A percentile compares a stretch with the other conserved stretches of the same genome.
phyloP scores from a whole-genome alignment of 1,140 invertebrate genomes.

The Drosophila baimaii region DNA sequence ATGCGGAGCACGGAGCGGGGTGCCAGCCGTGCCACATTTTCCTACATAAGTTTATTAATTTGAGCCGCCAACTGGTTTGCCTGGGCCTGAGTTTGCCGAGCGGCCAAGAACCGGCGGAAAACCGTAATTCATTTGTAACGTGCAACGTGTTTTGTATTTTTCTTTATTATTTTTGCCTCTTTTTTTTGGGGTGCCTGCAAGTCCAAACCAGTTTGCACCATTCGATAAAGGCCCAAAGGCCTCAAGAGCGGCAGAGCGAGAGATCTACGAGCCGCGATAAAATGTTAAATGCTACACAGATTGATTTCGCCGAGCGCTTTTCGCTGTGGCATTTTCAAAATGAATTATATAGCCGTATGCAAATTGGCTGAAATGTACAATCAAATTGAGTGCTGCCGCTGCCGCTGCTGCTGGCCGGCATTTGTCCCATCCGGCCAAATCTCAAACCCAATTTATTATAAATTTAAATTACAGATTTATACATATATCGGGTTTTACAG shows the following conservation, averaged over 20 bases:
- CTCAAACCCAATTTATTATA: slow-evolving; percentile 34
- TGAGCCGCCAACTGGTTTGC: slow-evolving; percentile 72
- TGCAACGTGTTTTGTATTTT: slow-evolving; percentile 64
- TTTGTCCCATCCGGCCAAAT: slow-evolving; percentile 35
- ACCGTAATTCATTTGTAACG: slow-evolving; percentile 74
- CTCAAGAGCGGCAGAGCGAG: slow-evolving; percentile 22
- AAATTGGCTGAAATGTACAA: slow-evolving; percentile 56
- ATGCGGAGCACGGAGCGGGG: slow-evolving; percentile 43
- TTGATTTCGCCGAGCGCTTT: slow-evolving; percentile 63
- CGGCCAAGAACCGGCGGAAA: slow-evolving; percentile 42
- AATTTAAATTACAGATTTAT: slow-evolving; percentile 33
- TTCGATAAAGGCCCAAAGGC: slow-evolving; percentile 60
- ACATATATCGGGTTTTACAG: slow-evolving; percentile 13
- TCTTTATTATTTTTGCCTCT: not conserved
- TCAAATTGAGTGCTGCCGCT: slow-evolving; percentile 44
- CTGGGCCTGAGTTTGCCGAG: slow-evolving; percentile 9
- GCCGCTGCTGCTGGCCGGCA: slow-evolving; percentile 18
- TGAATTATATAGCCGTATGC: slow-evolving; percentile 62
- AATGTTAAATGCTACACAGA: slow-evolving; percentile 77
- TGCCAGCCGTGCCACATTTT: slow-evolving; percentile 58
- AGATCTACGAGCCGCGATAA: slow-evolving; percentile 44
- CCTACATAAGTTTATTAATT: slow-evolving; percentile 72
- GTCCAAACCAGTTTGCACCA: slow-evolving; percentile 63
- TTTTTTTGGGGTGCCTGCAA: slow-evolving; percentile 16
- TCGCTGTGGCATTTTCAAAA: slow-evolving; percentile 48